These are phyloP conservation scores for Agrypnia vestita DNA, from an alignment of 1,140 invertebrate genomes.

Conservation along the genomic window DNA sequence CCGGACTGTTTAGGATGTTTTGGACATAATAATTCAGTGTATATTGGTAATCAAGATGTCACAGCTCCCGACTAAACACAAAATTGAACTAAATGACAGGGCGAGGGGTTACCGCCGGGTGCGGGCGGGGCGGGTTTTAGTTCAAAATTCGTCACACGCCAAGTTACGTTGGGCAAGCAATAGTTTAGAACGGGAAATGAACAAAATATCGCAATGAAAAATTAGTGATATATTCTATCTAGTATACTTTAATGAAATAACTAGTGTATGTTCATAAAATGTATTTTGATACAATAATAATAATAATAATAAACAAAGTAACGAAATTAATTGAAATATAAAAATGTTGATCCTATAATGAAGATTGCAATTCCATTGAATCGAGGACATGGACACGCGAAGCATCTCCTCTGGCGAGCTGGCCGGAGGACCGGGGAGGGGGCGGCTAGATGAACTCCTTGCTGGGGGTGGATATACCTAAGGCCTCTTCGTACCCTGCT, in stretches of 20 bases:
- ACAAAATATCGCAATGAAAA: conserved; percentile 14
- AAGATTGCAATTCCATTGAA: conserved; percentile 21
- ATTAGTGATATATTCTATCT: conserved; percentile 9
- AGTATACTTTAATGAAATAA: conserved; percentile 19
- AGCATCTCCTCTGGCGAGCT: neutral
- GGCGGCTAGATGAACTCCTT: conserved; percentile 82
- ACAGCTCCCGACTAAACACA: too few species aligned
- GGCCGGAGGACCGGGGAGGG: neutral
- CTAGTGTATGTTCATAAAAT: conserved; percentile 16
- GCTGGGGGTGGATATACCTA: conserved; percentile 92
- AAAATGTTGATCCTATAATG: conserved; percentile 16
- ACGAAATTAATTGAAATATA: conserved; percentile 1
- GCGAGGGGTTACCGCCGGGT: too few species aligned
- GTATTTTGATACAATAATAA: neutral
- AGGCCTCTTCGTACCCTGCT: conserved; percentile 83
- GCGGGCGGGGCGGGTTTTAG: too few species aligned
- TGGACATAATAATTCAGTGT: too few species aligned
- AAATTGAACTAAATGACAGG: too few species aligned
- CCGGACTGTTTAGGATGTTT: too few species aligned
- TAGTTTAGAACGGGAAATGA: neutral
- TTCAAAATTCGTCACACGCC: too few species aligned
- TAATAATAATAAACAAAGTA: conserved; percentile 10
- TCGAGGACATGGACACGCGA: neutral
- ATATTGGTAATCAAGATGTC: too few species aligned
- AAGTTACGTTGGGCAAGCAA: too few species aligned